Base-by-base conservation (phyloP, 2,797 vertebrate species). In the Coregonus suidteri region DNA sequence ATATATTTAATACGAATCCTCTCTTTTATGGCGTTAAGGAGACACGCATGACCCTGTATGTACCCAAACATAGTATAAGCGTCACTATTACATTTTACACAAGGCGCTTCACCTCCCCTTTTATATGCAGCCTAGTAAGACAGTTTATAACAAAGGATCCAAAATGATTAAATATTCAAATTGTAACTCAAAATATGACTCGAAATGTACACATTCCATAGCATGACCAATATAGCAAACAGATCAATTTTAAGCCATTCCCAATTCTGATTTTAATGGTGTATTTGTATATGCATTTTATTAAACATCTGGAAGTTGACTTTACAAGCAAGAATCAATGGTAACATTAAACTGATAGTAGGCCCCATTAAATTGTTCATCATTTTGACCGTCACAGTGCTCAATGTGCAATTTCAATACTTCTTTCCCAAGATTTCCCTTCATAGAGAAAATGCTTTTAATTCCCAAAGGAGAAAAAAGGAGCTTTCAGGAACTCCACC, bases 61-160 rank as follows among this genome's bases (percentile, higher is more conserved):
- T 93, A 90, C 86, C 91, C 88, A 93, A 83, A 91, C 41, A 54
- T 81, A 81, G 75, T 13, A 84, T 85, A 89, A 91, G 85, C 81
- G 68, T 87, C 82, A 86, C 82, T 75, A 78, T 86, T 90, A 92
- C 86, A 85, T 86, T 91, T 88, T 74, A 73, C 85, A 86, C 52
- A 81, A 87, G 85, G 80, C 80, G 73, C 80, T 85, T 84, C 77
- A 84, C 81, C 76, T 87, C 88, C 79, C 83, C n/a, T 59, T 51
- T 85, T 89, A 90, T 92, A 82, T 93, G 93, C 87, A 95, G 85
- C 84, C 88, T 89, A 31, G 5, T 35, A 91, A 87, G 41, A 91
- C 66, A 20, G 84, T 89, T 88, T 89, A 85, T 93, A 93, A 92
- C 89, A 94, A 93, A 93, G 88, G 83, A 92, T 93, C 93, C 77